phyloP scores from a whole-genome alignment of 2,113 vertebrate genomes.

The Oostethus manadensis region DNA sequence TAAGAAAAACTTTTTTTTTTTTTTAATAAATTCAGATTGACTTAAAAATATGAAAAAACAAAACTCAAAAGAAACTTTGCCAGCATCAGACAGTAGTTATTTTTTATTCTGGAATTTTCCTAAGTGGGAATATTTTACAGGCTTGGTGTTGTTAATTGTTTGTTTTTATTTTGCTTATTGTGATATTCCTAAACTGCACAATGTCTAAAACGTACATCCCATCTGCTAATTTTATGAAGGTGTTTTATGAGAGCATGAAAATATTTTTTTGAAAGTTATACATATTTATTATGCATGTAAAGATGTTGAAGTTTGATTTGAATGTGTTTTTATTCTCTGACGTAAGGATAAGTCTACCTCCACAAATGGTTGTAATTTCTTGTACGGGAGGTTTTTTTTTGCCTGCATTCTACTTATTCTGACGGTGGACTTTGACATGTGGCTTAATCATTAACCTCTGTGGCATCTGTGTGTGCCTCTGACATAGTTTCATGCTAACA shows the following conservation, averaged over 20 bases:
- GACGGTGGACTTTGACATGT: slow-evolving; percentile 7
- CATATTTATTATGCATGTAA: not conserved
- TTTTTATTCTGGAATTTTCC: not conserved
- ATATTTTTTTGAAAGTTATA: not conserved
- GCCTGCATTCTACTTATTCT: not conserved
- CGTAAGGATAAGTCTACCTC: not conserved
- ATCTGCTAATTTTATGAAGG: not conserved
- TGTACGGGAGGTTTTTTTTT: slow-evolving; percentile 1
- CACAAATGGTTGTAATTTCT: slow-evolving; percentile 4
- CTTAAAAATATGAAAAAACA: too few species aligned
- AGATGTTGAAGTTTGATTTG: not conserved
- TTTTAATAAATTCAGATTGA: too few species aligned
- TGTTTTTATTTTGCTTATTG: not conserved
- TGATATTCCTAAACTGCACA: not conserved
- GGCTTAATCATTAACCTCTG: slow-evolving; percentile 14
- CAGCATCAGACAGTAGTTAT: too few species aligned
- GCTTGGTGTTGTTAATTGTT: not conserved
- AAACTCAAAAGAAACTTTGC: too few species aligned
- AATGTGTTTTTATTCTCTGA: slow-evolving; percentile 3
- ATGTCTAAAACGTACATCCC: not conserved
- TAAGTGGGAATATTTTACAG: slow-evolving; percentile 19
- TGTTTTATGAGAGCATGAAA: not conserved
- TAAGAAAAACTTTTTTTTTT: too few species aligned
- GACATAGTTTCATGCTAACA: slow-evolving; percentile 27
- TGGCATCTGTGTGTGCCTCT: slow-evolving; percentile 30